Base-by-base conservation (phyloP, 2,113 vertebrate species). In the Xyliphius kryptos region DNA sequence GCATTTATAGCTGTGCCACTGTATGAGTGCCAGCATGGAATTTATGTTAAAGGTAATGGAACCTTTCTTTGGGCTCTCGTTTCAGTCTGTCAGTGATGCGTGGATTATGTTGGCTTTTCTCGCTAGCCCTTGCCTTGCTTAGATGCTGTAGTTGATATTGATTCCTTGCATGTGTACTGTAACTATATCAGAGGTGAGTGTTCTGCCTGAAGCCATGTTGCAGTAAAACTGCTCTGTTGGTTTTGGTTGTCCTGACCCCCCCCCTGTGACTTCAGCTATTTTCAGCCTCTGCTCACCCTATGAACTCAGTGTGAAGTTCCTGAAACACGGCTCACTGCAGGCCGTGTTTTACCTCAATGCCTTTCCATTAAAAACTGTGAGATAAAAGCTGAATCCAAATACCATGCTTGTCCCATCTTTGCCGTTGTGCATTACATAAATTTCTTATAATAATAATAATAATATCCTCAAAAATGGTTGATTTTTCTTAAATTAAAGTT, bases 221-320 rank as follows among this genome's bases (percentile, higher is more conserved):
- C 17, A 50, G 20, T 55, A 41, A 11, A 32, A 9, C 47, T 51
- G 26, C 43, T 14, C 59, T 74, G 50, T 69, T 32, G 21, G 41
- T 32, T 40, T 67, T 51, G 58, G 60, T 60, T 46, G 26, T 55
- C 50, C 22, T 64, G 61, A 60, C 67, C 70, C 63, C 66, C 64
- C 68, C 65, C 71, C 71, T 56, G 66, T 64, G 63, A 66, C 56
- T 60, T 52, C 26, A 22, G 43, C 68, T 78, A 76, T 68, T 76
- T 78, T 69, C 49, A 59, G 68, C 61, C 36, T 44, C 32, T 58
- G 19, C 20, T 20, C 61, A 71, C 9, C 20, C 68, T 69, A 59
- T 63, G 62, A 69, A 56, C 40, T 21, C 68, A 47, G 67, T 60
- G 69, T 67, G 71, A 37, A 56, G 60, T 63, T 70, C 17, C 63